Evolutionary conservation across 2,113 vertebrate species (phyloP), one percentile per base, ranked within the genome.

Genomic region (Scomber japonicus): DNA sequence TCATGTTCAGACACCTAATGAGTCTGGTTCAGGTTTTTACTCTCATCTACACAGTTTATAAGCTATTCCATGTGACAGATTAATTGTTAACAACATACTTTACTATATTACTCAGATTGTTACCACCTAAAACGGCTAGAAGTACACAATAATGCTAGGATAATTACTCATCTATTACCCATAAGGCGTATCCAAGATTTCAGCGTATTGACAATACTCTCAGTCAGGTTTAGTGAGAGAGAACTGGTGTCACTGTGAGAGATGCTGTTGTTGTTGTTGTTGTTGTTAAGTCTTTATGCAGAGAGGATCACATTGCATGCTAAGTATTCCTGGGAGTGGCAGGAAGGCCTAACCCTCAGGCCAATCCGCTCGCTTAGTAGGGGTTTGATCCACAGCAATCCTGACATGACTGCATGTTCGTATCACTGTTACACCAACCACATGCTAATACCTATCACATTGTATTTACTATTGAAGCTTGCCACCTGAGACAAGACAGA

Each of bases 261-360:
- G 73, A 75, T 71, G 40, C 60, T 31, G 21, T 30, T 68, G 30
- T 24, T 80, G 5, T 35, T 61, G 62, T 30, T 44, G 7, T 56
- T 76, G 19, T 46, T 45, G 17, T 63, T 45, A 54, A 68, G 35
- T 54, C 16, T 74, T 82, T 82, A 70, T 62, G 53, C 27, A 59
- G 80, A 68, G 35, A 50, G 57, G 71, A 74, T 75, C 1, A 64
- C 60, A 62, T 64, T 75, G 44, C 67, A 19, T 44, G 27, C 45
- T 67, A 66, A 71, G 71, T 76, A 56, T 62, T 81, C 51, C 66
- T 57, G 75, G 71, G 83, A 82, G 75, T 35, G 48, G 83, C 72
- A 84, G 69, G 46, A 45, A 16, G 56, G 60, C 27, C 8, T 53
- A 31, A 61, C 57, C 72, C 16, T 3, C 35, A 49, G 75, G 71